A percentile compares a stretch with the other conserved stretches of the same genome.
phyloP scores from a whole-genome alignment of 2,113 vertebrate species.

The Girardinichthys multiradiatus region DNA sequence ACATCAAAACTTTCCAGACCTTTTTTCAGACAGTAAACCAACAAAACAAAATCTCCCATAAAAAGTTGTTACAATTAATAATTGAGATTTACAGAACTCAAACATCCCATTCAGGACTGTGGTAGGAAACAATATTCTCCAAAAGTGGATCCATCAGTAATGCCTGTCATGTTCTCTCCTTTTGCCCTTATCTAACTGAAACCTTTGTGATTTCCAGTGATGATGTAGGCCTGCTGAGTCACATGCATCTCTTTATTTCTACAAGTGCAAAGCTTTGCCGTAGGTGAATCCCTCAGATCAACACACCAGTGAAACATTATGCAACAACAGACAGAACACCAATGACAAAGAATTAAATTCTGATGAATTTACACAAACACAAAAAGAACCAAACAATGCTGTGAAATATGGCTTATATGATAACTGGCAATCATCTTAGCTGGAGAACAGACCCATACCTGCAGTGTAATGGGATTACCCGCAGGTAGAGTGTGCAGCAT shows the following conservation, averaged over 20 bases:
- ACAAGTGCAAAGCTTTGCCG: neutral
- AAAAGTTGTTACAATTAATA: too few species aligned
- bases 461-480: constrained; percentile 38
- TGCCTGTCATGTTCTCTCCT: neutral
- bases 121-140: neutral
- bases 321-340: constrained; percentile 43
- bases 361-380: constrained; percentile 9
- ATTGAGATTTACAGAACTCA: neutral
- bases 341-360: neutral
- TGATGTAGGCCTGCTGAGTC: neutral
- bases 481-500: neutral
- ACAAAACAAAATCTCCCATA: neutral
- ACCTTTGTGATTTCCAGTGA: constrained; percentile 3
- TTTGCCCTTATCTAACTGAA: constrained; percentile 28
- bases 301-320: constrained; percentile 40
- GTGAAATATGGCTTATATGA: constrained; percentile 57
- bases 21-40: neutral
- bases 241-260: constrained; percentile 14
- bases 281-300: constrained; percentile 5
- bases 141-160: neutral
- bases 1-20: neutral
- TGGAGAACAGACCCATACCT: constrained; percentile 35
- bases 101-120: neutral
- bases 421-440: constrained; percentile 51
- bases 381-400: constrained; percentile 8